Conservation (phyloP, 2,113 vertebrate species). For the Brachyhypopomus gauderio region DNA sequence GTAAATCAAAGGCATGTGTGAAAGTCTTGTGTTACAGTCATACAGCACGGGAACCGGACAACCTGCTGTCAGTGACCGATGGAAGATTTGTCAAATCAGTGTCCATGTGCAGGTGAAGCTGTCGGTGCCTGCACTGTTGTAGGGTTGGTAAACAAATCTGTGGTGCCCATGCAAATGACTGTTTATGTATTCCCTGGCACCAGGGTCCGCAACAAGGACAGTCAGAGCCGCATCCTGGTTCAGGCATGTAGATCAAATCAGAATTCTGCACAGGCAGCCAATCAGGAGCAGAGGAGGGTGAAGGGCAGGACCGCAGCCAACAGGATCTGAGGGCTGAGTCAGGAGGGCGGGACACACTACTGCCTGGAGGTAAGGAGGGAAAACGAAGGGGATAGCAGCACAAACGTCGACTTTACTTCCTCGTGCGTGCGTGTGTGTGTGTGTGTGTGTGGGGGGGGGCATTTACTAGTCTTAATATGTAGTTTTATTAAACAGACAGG, state of each 20-base stretch:
- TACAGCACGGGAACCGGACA: no score
- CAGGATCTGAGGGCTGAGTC: conserved; percentile 66
- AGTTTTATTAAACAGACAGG: conserved; percentile 28
- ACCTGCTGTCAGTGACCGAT: not conserved
- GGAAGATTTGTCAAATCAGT: conserved; percentile 69
- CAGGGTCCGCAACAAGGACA: conserved; percentile 62
- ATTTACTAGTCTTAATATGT: not conserved
- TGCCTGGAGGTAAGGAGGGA: conserved; percentile 55
- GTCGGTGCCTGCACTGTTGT: conserved; percentile 52
- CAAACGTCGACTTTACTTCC: conserved; percentile 40
- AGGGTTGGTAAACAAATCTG: conserved; percentile 79
- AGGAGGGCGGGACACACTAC: not conserved
- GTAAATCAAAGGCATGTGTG: conserved; percentile 1
- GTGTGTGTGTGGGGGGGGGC: not conserved
- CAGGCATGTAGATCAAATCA: conserved; percentile 68
- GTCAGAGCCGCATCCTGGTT: conserved; percentile 67
- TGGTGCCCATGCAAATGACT: conserved; percentile 76
- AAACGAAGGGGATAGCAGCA: conserved; percentile 43
- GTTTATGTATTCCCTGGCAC: conserved; percentile 61
- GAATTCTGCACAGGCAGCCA: conserved; percentile 66
- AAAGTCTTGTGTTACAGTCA: not conserved
- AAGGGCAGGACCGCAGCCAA: conserved; percentile 58
- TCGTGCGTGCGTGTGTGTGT: not conserved
- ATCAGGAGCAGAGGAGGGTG: conserved; percentile 38
- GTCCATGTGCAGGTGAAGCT: conserved; percentile 54